Evolutionary conservation across 2,888 invertebrate genomes (phyloP).

Genomic region (Laothoe populi): DNA sequence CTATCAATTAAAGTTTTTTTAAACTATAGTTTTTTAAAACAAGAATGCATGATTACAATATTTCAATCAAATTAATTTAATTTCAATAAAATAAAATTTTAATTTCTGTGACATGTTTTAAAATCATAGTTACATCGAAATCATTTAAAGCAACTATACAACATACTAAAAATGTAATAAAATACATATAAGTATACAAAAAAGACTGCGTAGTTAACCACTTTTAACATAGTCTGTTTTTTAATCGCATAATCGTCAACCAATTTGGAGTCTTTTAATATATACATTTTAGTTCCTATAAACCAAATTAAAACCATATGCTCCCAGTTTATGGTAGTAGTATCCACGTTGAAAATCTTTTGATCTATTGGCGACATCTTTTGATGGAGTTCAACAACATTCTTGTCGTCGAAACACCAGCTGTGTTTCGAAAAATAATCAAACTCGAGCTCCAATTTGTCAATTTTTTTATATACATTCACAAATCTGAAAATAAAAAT

Average conservation of each 20-base stretch:
- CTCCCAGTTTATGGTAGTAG: slow-evolving; percentile 37
- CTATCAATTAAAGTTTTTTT: no score
- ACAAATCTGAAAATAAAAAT: slow-evolving; percentile 42
- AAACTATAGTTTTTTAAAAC: no score
- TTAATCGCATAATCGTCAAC: slow-evolving; percentile 33
- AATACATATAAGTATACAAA: background rate
- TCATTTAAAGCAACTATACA: background rate
- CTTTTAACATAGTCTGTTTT: slow-evolving; percentile 39
- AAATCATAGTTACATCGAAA: background rate
- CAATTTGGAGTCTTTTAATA: slow-evolving; percentile 38
- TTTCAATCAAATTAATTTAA: no score
- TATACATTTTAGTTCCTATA: slow-evolving; percentile 42
- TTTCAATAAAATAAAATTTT: no score
- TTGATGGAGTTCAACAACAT: slow-evolving; percentile 36
- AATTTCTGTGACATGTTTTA: background rate
- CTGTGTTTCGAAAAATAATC: slow-evolving; percentile 38
- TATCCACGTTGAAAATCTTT: slow-evolving; percentile 41
- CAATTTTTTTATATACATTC: slow-evolving; percentile 42
- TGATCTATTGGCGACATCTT: slow-evolving; percentile 39
- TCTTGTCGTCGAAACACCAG: slow-evolving; percentile 44
- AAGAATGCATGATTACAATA: no score
- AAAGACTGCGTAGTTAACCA: slow-evolving; percentile 29
- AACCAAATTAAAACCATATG: slow-evolving; percentile 40
- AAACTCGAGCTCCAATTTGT: slow-evolving; percentile 33
- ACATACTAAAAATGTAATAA: background rate